Evolutionary conservation across 1,140 invertebrate genomes (phyloP), one percentile per base, ranked within the genome.

Genomic region (Drosophila pruinosa): DNA sequence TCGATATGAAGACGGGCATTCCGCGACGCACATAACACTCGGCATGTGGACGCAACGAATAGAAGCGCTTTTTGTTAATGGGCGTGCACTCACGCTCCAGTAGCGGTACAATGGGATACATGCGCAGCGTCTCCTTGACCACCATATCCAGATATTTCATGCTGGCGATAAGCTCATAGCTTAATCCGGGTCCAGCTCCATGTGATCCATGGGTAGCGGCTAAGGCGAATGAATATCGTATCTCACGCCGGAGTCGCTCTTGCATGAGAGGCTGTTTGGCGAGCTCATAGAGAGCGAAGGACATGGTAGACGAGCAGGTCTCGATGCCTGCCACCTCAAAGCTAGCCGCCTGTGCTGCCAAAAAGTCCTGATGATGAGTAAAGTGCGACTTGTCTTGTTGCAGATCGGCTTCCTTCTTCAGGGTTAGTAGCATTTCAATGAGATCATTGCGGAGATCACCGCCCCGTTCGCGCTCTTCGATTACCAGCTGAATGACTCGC

Each of bases 261-360:
- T 97, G 96, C 65, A 94, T 92, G 4, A 95, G 93, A 1, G 93
- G 93, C 83, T 96, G 93, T 17, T 94, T 90, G 4, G 95, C 94
- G 43, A 97, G 89, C 76, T 95, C 94, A 78, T 95, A 94, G 0
- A 95, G 89, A 19, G 93, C 92, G 78, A 95, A 95, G 3, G 93
- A 92, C 54, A 97, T 93, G 5, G 94, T 93, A 2, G 93, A 93
- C 0, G 95, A 94, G 0, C 95, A 95, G 0, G 96, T 97, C 88
- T 97, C 96, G 52, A 95, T 95, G 21, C 96, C 95, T 31, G 95
- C 96, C 2, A 94, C 89, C 71, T 96, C 95, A 75, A 96, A 96
- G 8, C 94, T 92, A 14, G 95, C 94, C 2, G 93, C 94, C 83
- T 95, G 95, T 12, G 95, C 93, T 15, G 94, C 92, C 89, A 95